Evolutionary conservation across 2,888 invertebrate genomes (phyloP).

Genomic region (Scrobipalpa costella): DNA sequence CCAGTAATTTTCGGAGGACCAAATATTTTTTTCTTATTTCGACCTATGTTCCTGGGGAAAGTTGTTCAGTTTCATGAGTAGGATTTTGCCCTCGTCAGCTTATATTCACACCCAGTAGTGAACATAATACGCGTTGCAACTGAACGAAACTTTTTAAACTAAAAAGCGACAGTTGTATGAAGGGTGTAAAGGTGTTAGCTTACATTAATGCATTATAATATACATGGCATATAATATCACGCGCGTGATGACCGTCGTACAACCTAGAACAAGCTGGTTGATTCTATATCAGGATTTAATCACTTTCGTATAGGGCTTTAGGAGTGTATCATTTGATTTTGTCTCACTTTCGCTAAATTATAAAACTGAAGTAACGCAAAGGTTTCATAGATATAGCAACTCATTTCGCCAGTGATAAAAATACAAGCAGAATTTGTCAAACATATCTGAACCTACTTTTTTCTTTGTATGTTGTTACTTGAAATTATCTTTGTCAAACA

Average conservation of each 20-base stretch:
- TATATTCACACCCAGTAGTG: constrained; percentile 32
- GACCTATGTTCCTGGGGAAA: too few relatives aligned
- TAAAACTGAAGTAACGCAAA: neutral
- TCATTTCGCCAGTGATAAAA: neutral
- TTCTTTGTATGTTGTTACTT: neutral
- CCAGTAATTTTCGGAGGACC: too few relatives aligned
- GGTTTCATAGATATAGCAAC: neutral
- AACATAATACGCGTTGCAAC: constrained; percentile 32
- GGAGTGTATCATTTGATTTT: neutral
- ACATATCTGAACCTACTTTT: neutral
- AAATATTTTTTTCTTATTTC: too few relatives aligned
- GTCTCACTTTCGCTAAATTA: constrained; percentile 2
- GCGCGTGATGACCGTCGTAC: constrained; percentile 35
- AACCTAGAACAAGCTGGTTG: constrained; percentile 15
- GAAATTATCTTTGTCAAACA: neutral
- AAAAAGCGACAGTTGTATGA: constrained; percentile 40
- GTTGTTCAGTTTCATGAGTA: constrained; percentile 6
- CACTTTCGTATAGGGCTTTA: neutral
- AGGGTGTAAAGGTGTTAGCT: constrained; percentile 31
- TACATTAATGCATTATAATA: constrained; percentile 36
- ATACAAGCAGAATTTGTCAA: neutral
- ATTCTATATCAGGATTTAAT: neutral
- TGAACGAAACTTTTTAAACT: constrained; percentile 37
- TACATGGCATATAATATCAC: constrained; percentile 48
- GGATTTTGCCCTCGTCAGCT: too few relatives aligned